Base-by-base conservation (phyloP, 2,113 vertebrate species). In the Tupaia tana region DNA sequence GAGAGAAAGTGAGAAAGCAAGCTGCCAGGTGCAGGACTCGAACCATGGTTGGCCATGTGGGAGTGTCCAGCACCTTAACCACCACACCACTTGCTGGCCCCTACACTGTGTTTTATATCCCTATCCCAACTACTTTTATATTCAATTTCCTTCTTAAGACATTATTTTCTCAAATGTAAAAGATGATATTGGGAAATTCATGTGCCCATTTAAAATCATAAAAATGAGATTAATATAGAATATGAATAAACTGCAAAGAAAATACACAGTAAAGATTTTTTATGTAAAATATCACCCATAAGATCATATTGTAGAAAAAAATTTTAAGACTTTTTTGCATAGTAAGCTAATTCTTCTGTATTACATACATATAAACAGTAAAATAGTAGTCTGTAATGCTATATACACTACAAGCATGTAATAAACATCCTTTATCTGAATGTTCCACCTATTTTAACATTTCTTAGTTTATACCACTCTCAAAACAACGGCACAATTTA, bases 71-170 rank as follows among this genome's bases (percentile, higher is more conserved):
- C n/a, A n/a, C n/a, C n/a, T n/a, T n/a, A n/a, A n/a, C n/a, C n/a
- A n/a, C n/a, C n/a, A n/a, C n/a, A n/a, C n/a, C n/a, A n/a, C n/a
- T n/a, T n/a, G n/a, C n/a, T n/a, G n/a, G n/a, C n/a, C n/a, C 52
- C 85, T 59, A 79, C 8, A 84, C 2, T 61, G 10, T 92, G 12
- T 74, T 89, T 67, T 83, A 77, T 66, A 56, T 73, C 1, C 61
- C 64, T 66, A 56, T 73, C 1, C 61, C 64, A 86, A 77, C 5
- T 83, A 59, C 58, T 69, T 86, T 94, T 80, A 81, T 34, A 84
- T 79, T 88, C 54, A 84, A 74, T 91, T 89, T 89, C 54, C 90
- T 81, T 87, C 84, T 93, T 59, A 81, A 80, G 16, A 80, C 1
- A 88, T 24, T 74, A 82, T 78, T 13, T 43, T 27, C 19, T 94